These are phyloP conservation scores for Halcyon chelicuti DNA, from an alignment of 2,797 vertebrate genomes.

Conservation along the genomic window DNA sequence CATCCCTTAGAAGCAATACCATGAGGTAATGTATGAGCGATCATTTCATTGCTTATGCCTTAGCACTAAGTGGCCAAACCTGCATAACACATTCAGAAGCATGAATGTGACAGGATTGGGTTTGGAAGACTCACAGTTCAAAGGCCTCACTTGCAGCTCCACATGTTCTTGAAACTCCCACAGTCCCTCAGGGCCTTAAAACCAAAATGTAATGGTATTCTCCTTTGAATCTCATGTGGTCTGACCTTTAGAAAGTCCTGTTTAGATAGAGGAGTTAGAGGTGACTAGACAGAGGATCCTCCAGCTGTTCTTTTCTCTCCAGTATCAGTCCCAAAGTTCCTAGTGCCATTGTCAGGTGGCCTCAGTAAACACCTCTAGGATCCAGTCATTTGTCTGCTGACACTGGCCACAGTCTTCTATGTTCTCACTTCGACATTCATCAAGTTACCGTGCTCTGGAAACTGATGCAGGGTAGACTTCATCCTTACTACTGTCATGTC, in stretches of 20 bases:
- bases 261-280: background rate
- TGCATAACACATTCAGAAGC: background rate
- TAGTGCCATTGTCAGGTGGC: background rate
- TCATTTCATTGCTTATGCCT: background rate
- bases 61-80: slow-evolving; percentile 35
- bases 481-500: background rate
- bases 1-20: background rate
- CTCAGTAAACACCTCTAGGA: background rate
- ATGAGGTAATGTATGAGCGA: slow-evolving; percentile 4
- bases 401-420: background rate
- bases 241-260: background rate
- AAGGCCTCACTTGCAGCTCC: slow-evolving; percentile 16
- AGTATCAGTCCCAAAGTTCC: background rate
- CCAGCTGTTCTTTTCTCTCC: background rate
- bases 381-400: background rate
- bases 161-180: background rate
- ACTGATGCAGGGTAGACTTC: background rate
- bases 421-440: background rate
- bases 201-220: background rate
- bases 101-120: background rate
- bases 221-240: background rate
- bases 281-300: background rate
- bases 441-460: background rate
- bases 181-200: slow-evolving; percentile 50
- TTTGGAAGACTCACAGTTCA: slow-evolving; percentile 1